Base-by-base conservation (phyloP, 2,113 vertebrate species). In the Thalassoma bifasciatum region DNA sequence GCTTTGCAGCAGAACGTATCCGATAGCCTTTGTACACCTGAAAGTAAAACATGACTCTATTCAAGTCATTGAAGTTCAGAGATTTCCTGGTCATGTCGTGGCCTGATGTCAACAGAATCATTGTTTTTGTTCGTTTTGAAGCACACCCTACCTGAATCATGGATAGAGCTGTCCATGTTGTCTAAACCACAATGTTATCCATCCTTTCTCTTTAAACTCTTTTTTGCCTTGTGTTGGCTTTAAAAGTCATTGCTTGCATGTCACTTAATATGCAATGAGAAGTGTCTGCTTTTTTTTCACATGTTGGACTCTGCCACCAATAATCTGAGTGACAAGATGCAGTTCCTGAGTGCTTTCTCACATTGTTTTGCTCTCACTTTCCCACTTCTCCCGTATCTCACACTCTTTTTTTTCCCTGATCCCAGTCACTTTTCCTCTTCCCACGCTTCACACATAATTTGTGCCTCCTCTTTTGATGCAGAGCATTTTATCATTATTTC, bases 321-420 rank as follows among this genome's bases (percentile, higher is more conserved):
- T 70, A 58, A 82, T 82, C 79, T 81, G 80, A 81, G 72, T 81
- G 84, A 85, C 80, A 81, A 82, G 84, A 86, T 77, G 70, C 66
- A 81, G 30, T 66, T 77, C 75, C 71, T 79, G 72, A 86, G 81
- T 86, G 75, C 84, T 84, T 83, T 83, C 75, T 87, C 81, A 83
- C 79, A 86, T 85, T 85, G 64, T 88, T 86, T 83, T 70, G 46
- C 75, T 71, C 71, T 72, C 80, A 56, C 53, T 72, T 67, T 52
- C 76, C 53, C 70, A 47, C 64, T 70, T 75, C 38, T 42, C 68
- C 68, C 75, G 74, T 65, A 66, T 81, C 77, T 82, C 83, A 74
- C 82, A 66, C 68, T 82, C 70, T 47, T 73, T 77, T 79, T 84
- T 77, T 79, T 84, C 60, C 74, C 64, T 75, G 59, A 68, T 84